Percentiles rank a stretch among this genome's conserved stretches.
These are phyloP conservation scores for Spicauda simplicius DNA, from an alignment of 2,888 invertebrate species.

Conservation along the genomic window DNA sequence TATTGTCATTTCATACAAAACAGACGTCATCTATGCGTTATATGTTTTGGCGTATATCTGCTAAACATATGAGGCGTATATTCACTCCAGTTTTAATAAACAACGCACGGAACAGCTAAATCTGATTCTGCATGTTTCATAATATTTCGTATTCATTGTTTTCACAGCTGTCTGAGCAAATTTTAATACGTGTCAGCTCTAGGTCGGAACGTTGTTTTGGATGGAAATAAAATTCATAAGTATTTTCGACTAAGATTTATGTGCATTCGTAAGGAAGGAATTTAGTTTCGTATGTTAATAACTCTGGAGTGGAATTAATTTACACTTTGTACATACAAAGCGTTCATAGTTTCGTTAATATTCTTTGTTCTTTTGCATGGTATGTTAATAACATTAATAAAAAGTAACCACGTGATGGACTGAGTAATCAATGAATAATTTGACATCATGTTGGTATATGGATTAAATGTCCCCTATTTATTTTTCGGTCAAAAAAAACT, in stretches of 20 bases:
- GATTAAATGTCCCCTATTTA: too few species aligned
- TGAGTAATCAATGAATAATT: too few species aligned
- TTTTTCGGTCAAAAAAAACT: too few species aligned
- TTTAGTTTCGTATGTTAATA: neutral
- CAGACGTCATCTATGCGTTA: neutral
- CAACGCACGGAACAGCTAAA: conserved; percentile 32
- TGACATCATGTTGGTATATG: too few species aligned
- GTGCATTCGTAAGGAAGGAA: neutral
- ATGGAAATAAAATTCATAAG: conserved; percentile 34
- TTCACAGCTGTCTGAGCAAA: conserved; percentile 37
- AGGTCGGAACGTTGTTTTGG: conserved; percentile 22
- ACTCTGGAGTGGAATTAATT: neutral
- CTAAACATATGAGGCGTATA: conserved; percentile 6
- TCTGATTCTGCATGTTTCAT: conserved; percentile 32
- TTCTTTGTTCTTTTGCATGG: too few species aligned
- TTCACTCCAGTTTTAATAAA: conserved; percentile 27
- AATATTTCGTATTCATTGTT: conserved; percentile 38
- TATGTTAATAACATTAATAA: too few species aligned
- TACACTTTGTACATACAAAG: too few species aligned
- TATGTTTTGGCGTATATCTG: too few species aligned
- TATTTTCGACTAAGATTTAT: conserved; percentile 22
- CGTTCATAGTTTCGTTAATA: too few species aligned
- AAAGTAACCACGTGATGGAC: too few species aligned
- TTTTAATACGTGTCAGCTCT: conserved; percentile 34
- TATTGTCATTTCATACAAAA: neutral